These are phyloP conservation scores for Taenioides sp. DNA, from an alignment of 2,797 vertebrate species.

Conservation along the genomic window DNA sequence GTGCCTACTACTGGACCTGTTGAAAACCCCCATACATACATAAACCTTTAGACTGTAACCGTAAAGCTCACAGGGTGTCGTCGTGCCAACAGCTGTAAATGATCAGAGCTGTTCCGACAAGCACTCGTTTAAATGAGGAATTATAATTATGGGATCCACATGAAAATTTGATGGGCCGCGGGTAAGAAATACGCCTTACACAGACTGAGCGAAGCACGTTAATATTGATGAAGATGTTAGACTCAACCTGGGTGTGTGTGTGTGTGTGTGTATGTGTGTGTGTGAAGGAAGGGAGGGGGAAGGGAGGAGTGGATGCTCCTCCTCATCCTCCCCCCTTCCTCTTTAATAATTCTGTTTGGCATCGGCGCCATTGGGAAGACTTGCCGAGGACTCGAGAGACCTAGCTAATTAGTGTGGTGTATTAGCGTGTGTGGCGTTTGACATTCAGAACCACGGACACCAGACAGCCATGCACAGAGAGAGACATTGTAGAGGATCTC, in stretches of 20 bases:
- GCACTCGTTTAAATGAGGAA: conserved; percentile 57
- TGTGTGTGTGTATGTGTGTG: conserved; percentile 25
- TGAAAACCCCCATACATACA: neutral
- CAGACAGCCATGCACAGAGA: conserved; percentile 58
- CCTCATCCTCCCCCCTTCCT: conserved; percentile 36
- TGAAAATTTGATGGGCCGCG: conserved; percentile 65
- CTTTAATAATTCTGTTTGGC: conserved; percentile 75
- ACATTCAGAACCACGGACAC: conserved; percentile 62
- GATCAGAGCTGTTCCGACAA: conserved; percentile 39
- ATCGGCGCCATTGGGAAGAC: conserved; percentile 59
- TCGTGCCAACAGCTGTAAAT: conserved; percentile 39
- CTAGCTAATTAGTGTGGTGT: conserved; percentile 70
- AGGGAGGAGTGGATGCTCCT: conserved; percentile 48
- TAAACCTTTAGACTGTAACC: conserved; percentile 15
- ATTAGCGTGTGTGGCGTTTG: conserved; percentile 44
- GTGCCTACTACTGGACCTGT: neutral
- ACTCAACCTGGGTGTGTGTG: conserved; percentile 52
- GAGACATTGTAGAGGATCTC: conserved; percentile 39
- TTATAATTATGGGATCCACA: conserved; percentile 60
- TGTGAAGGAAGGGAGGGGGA: conserved; percentile 17
- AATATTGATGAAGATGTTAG: conserved; percentile 61
- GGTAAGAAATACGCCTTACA: conserved; percentile 35
- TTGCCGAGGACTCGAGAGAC: conserved; percentile 55
- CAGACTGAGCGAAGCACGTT: conserved; percentile 52
- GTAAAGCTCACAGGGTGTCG: conserved; percentile 19